A percentile compares a stretch with the other conserved stretches of the same genome.
Evolutionary conservation across 1,140 invertebrate species (phyloP).

Genomic region (Proales similis): DNA sequence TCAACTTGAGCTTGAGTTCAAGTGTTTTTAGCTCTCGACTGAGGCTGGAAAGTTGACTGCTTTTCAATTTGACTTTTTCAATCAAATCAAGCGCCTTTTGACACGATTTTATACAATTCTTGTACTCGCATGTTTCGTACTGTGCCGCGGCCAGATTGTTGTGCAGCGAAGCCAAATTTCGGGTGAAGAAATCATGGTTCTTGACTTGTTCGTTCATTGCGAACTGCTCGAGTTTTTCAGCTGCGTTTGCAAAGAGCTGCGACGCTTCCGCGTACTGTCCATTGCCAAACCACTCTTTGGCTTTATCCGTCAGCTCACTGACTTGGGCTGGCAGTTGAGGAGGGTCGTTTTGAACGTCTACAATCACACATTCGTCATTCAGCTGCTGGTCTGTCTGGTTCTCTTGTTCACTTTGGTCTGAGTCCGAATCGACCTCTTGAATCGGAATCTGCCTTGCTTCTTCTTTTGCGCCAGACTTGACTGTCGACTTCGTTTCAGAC

Average conservation of each 20-base stretch:
- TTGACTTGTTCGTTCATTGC: neutral
- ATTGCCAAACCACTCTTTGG: neutral
- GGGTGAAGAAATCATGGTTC: too few relatives aligned
- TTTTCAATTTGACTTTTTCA: slow-evolving; percentile 2
- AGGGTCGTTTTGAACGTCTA: neutral
- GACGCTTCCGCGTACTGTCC: slow-evolving; percentile 31
- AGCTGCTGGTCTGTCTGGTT: neutral
- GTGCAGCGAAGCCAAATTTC: slow-evolving; percentile 1
- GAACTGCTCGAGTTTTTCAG: slow-evolving; percentile 8
- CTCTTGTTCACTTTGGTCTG: neutral
- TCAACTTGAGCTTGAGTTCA: slow-evolving; percentile 13
- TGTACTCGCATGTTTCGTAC: slow-evolving; percentile 20
- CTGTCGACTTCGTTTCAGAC: neutral
- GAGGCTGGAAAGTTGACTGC: too few relatives aligned
- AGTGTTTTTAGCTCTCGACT: too few relatives aligned
- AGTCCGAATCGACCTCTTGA: slow-evolving; percentile 1
- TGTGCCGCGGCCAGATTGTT: slow-evolving; percentile 19
- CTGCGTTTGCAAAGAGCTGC: slow-evolving; percentile 6
- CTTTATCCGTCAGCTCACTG: slow-evolving; percentile 5
- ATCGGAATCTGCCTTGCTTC: neutral
- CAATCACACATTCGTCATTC: neutral
- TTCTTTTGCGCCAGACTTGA: neutral
- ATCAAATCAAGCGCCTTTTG: neutral
- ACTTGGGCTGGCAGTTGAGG: slow-evolving; percentile 2
- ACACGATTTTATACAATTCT: slow-evolving; percentile 34